phyloP scores from a whole-genome alignment of 2,797 vertebrate genomes.

The Fratercula arctica region DNA sequence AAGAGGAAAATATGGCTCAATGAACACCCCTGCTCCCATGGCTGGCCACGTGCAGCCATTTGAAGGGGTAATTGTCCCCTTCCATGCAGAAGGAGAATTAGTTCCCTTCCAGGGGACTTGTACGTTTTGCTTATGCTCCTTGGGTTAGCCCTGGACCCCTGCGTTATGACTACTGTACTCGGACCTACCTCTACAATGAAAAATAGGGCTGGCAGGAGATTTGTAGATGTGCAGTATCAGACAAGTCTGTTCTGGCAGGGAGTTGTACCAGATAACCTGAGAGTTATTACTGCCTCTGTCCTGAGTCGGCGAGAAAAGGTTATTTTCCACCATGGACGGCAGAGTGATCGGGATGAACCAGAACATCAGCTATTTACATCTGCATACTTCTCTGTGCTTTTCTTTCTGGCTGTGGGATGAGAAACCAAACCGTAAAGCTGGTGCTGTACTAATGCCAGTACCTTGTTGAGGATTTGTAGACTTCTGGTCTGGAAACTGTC shows the following conservation, averaged over 20 bases:
- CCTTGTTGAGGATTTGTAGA: background rate
- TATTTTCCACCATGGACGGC: background rate
- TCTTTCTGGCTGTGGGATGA: background rate
- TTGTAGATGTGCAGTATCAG: accelerated
- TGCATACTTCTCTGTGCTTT: background rate
- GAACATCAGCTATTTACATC: background rate
- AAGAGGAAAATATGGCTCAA: background rate
- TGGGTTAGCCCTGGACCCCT: background rate
- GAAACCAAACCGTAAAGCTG: background rate
- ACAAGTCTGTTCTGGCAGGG: background rate
- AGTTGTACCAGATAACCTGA: background rate
- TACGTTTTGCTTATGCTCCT: background rate
- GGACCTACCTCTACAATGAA: background rate
- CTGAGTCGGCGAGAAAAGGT: background rate
- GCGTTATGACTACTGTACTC: background rate
- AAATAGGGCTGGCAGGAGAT: background rate
- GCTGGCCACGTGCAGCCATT: accelerated
- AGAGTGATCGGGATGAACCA: background rate
- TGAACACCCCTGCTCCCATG: background rate
- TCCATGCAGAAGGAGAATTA: background rate
- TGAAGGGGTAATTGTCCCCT: background rate
- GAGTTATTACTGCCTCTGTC: background rate
- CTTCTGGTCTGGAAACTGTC: background rate
- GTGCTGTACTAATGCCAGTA: background rate
- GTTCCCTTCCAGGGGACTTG: accelerated